A percentile compares a stretch with the other conserved stretches of the same genome.
phyloP scores from a whole-genome alignment of 2,797 vertebrate species.

The Taeniopygia guttata region DNA sequence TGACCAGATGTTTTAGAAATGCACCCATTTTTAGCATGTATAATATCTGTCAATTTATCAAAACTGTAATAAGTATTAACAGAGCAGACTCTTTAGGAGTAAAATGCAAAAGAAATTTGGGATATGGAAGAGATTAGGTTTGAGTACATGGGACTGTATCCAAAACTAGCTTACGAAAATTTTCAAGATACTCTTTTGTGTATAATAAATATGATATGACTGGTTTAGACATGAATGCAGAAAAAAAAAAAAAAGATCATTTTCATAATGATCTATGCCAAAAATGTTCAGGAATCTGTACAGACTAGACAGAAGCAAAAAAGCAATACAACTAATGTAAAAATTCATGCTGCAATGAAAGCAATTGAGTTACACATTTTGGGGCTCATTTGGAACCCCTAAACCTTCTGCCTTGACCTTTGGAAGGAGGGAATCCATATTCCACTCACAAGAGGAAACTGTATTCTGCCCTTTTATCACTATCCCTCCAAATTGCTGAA shows the following conservation, averaged over 20 bases:
- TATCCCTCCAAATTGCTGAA: not conserved
- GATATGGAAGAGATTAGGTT: not conserved
- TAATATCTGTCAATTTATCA: conserved; percentile 60
- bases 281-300: not conserved
- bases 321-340: not conserved
- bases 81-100: not conserved
- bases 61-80: conserved; percentile 42
- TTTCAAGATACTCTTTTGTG: not conserved
- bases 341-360: not conserved
- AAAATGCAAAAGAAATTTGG: not conserved
- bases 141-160: not conserved
- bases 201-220: not conserved
- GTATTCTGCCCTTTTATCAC: not conserved
- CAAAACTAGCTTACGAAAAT: not conserved
- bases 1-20: conserved; percentile 73
- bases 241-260: not conserved
- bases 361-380: not conserved
- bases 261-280: not conserved
- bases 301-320: not conserved
- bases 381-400: not conserved
- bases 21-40: conserved; percentile 11
- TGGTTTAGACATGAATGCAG: not conserved
- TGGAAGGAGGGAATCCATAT: not conserved
- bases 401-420: not conserved
- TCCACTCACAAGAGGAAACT: not conserved